Evolutionary conservation across 2,888 invertebrate species (phyloP).

Genomic region (Metellina segmentata): DNA sequence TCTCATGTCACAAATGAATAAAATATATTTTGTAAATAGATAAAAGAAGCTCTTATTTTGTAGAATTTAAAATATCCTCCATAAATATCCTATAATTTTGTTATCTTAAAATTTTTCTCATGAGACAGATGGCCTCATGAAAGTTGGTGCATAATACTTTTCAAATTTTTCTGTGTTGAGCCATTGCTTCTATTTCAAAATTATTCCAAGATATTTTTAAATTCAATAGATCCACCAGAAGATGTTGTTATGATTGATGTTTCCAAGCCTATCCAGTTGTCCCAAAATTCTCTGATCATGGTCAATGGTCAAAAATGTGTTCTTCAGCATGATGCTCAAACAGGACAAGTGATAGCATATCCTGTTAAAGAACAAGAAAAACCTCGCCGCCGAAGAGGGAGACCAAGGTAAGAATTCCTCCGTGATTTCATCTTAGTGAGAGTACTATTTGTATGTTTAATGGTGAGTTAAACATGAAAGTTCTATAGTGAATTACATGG

Average conservation of each 20-base stretch:
- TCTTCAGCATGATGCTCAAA: slow-evolving; percentile 80
- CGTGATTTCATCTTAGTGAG: not conserved
- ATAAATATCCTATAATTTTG: too few species aligned
- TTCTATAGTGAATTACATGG: not conserved
- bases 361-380: slow-evolving; percentile 79
- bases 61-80: too few species aligned
- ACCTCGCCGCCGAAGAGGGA: slow-evolving; percentile 77
- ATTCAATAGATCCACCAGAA: not conserved
- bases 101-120: too few species aligned
- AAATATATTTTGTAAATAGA: too few species aligned
- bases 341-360: slow-evolving; percentile 81
- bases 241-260: slow-evolving; percentile 78
- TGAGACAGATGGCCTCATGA: too few species aligned
- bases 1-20: too few species aligned
- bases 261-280: slow-evolving; percentile 78
- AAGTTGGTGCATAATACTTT: too few species aligned
- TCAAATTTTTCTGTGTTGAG: too few species aligned
- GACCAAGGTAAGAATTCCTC: slow-evolving; percentile 64
- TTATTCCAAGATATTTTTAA: too few species aligned
- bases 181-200: too few species aligned
- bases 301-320: slow-evolving; percentile 81
- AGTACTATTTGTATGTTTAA: not conserved
- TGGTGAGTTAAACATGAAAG: not conserved
- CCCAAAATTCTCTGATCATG: slow-evolving; percentile 79
- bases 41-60: too few species aligned